These are phyloP conservation scores for Elymnias hypermnestra DNA, from an alignment of 1,140 invertebrate genomes.

Conservation along the genomic window DNA sequence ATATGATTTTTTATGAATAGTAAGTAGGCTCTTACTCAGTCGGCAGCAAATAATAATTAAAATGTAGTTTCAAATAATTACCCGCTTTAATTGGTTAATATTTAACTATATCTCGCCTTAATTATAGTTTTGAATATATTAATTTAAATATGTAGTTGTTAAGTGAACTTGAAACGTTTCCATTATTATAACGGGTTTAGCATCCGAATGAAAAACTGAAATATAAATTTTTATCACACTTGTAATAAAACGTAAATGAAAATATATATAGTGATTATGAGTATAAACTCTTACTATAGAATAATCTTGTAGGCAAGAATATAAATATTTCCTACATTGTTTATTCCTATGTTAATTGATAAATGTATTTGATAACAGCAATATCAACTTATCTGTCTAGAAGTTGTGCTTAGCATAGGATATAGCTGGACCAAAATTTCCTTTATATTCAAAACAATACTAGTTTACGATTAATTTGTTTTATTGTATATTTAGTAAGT, in stretches of 20 bases:
- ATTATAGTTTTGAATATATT: conserved; percentile 18
- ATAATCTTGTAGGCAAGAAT: conserved; percentile 14
- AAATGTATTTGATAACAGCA: conserved; percentile 43
- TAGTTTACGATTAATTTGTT: conserved; percentile 44
- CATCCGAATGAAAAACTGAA: too few relatives aligned
- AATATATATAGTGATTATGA: not conserved
- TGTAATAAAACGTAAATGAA: too few relatives aligned
- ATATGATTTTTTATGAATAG: not conserved
- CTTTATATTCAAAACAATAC: conserved; percentile 57
- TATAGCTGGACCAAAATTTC: conserved; percentile 74
- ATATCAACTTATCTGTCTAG: conserved; percentile 54
- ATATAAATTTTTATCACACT: too few relatives aligned
- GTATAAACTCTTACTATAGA: too few relatives aligned
- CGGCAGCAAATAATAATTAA: not conserved
- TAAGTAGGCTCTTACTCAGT: not conserved
- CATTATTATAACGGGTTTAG: too few relatives aligned
- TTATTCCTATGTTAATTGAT: conserved; percentile 33
- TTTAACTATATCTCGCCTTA: conserved; percentile 29
- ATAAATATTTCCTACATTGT: conserved; percentile 13
- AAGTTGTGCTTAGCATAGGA: conserved; percentile 66
- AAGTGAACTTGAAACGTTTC: conserved; percentile 4
- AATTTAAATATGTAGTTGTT: conserved; percentile 8
- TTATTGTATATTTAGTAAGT: conserved; percentile 55
- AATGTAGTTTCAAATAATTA: conserved; percentile 1
- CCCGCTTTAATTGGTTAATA: conserved; percentile 11